Evolutionary conservation across 2,113 vertebrate genomes (phyloP), one percentile per base, ranked within the genome.

Genomic region (Sander vitreus): DNA sequence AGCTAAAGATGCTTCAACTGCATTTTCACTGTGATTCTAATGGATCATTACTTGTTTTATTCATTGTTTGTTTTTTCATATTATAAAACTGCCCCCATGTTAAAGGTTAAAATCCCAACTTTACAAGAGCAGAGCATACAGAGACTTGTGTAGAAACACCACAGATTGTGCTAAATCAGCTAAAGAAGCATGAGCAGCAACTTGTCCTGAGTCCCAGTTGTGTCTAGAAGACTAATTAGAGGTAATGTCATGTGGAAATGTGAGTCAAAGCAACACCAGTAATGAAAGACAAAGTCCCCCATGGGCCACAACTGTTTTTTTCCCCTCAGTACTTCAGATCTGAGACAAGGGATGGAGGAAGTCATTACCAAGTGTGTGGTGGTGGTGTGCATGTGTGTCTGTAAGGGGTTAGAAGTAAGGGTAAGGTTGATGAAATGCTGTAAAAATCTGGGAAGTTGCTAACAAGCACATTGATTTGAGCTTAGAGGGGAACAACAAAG

Each of bases 401-500:
- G 63, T 33, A 4, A 75, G 53, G 50, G 64, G 73, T 78, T 67
- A 64, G 30, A 59, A 58, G 79, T 10, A 74, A 58, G 39, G 21
- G 48, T 30, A 51, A 51, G 58, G 76, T 58, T 86, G 86, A 93
- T 83, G 77, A 92, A 88, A 91, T 73, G 76, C 69, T 62, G 60
- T 43, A 81, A 85, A 86, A 88, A 85, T 82, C 27, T 25, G 72
- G 59, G 58, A 91, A 84, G 83, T 81, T 74, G 59, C 75, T 88
- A 90, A 88, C 74, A 90, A 93, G 88, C 78, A 53, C 83, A 87
- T 74, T 84, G 84, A 90, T 91, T 86, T 87, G 65, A 80, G 68
- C 81, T 80, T 58, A 39, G 58, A 68, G 54, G 72, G 73, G 12
- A 87, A 86, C 69, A 77, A 87, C 39, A 45, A 21, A 19, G 51